Percentiles rank a stretch among this genome's conserved stretches.
Conservation (phyloP, 2,797 vertebrate genomes). For the Phataginus tricuspis region DNA sequence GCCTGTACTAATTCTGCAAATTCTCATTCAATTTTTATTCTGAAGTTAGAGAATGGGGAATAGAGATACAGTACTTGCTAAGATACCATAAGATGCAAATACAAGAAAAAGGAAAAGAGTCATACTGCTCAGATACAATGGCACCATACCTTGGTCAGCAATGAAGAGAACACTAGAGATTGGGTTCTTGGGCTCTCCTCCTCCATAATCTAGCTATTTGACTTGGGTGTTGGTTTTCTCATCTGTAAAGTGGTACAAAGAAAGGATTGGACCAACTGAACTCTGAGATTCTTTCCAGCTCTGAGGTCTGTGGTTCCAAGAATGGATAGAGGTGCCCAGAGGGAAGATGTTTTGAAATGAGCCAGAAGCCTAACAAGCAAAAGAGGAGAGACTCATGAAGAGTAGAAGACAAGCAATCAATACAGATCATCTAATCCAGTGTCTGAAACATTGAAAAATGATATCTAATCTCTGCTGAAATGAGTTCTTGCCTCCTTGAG, state of each 20-base stretch:
- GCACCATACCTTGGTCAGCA: neutral
- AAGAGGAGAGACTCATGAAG: neutral
- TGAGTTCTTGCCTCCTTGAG: neutral
- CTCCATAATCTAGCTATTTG: neutral
- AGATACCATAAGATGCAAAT: neutral
- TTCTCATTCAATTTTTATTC: slow-evolving; percentile 39
- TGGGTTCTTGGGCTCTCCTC: neutral
- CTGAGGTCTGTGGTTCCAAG: neutral
- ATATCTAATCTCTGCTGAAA: neutral
- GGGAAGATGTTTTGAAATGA: slow-evolving; percentile 4
- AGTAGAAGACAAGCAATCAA: neutral
- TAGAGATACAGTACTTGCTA: neutral
- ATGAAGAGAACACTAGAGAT: neutral
- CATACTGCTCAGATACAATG: neutral
- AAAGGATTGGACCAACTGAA: neutral
- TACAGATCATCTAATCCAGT: neutral
- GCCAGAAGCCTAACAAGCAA: neutral
- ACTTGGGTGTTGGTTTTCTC: slow-evolving; percentile 32
- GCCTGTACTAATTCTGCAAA: neutral
- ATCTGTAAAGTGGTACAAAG: neutral
- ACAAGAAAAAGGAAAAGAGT: neutral
- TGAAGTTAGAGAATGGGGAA: neutral
- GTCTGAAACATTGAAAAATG: neutral
- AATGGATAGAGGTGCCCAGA: neutral
- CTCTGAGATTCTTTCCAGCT: neutral